Evolutionary conservation across 1,140 invertebrate species (phyloP), one percentile per base, ranked within the genome.

Genomic region (Micrasema minimum): DNA sequence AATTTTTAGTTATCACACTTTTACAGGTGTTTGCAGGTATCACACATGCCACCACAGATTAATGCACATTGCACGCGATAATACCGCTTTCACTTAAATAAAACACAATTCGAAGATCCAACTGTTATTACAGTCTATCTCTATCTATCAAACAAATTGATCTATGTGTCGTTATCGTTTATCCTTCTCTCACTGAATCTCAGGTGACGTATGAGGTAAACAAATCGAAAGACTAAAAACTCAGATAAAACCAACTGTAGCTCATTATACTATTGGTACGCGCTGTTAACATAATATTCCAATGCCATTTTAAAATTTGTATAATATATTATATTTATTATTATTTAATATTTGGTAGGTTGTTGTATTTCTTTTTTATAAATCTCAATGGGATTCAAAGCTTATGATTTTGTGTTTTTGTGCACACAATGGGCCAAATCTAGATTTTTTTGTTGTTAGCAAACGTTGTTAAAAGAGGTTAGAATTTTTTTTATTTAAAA

Each of bases 61-160:
- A n/a, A n/a, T n/a, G n/a, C n/a, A n/a, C 67, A 69, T 69, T 38
- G 45, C 65, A 62, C 59, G 38, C 66, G 50, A 45, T 57, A 45
- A 69, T 51, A 38, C 67, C 31, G 67, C 67, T 69, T 69, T 69
- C 67, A 69, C 67, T 69, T 69, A 45, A 26, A 31, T 31, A 31
- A 31, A 62, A 59, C 23, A 69, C 55, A 41, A n/a, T n/a, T n/a
- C n/a, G n/a, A n/a, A n/a, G n/a, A n/a, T n/a, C n/a, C n/a, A n/a
- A 69, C 67, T 69, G 67, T 69, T 69, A 62, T 69, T 69, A 26
- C 51, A 38, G 14, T 69, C 46, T 62, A 69, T 69, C 67, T 69
- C 67, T 62, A 35, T 69, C 67, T 62, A 12, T 5, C 57, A 23
- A 38, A 23, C 43, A 38, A 45, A 59, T 53, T 66, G 53, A 37